These are phyloP conservation scores for Leuctra nigra DNA, from an alignment of 2,888 invertebrate genomes.

Conservation along the genomic window DNA sequence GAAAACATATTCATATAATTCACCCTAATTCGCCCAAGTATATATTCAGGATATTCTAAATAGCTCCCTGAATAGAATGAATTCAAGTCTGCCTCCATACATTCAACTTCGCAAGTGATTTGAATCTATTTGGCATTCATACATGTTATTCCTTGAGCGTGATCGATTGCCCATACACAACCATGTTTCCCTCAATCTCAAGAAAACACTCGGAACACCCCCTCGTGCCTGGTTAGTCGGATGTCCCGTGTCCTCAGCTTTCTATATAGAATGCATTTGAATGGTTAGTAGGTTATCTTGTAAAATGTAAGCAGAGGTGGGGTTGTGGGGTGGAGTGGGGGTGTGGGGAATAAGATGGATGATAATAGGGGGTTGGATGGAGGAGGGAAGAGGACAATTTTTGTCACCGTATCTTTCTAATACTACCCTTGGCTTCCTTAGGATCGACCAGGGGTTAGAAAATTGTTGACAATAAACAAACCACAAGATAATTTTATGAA, in stretches of 20 bases:
- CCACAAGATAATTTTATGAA: no score
- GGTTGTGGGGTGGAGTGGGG: background rate
- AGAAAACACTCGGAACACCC: background rate
- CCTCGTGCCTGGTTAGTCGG: background rate
- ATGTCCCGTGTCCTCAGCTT: background rate
- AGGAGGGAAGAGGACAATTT: constrained; percentile 10
- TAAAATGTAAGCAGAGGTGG: background rate
- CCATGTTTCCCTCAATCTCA: background rate
- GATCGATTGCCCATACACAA: constrained; percentile 2
- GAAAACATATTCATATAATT: no score
- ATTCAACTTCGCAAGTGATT: constrained; percentile 3
- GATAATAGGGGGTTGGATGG: constrained; percentile 1
- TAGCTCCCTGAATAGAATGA: background rate
- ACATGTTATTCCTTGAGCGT: constrained; percentile 4
- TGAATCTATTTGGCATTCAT: constrained; percentile 11
- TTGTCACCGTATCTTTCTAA: constrained; percentile 19
- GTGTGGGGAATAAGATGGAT: constrained; percentile 5
- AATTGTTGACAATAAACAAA: background rate
- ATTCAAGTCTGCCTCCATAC: background rate
- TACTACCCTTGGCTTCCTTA: background rate
- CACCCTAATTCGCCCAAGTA: no score
- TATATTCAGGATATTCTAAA: no score
- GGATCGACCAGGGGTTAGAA: background rate
- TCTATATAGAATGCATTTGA: constrained; percentile 1
- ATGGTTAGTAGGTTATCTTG: constrained; percentile 6